Evolutionary conservation across 2,113 vertebrate genomes (phyloP).

Genomic region (Chionomys nivalis): DNA sequence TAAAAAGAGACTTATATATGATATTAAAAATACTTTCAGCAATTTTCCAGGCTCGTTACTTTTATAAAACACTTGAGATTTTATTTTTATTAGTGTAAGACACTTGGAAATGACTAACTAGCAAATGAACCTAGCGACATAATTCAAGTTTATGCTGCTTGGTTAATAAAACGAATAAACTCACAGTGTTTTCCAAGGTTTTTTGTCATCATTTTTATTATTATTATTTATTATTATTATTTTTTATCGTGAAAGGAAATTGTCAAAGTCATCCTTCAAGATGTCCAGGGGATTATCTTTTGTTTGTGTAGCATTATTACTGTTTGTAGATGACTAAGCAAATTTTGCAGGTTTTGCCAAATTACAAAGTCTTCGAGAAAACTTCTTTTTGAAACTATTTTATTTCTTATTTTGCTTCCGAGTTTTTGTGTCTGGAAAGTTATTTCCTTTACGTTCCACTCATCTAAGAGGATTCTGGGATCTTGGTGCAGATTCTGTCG

Average conservation of each 20-base stretch:
- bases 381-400: constrained; percentile 62
- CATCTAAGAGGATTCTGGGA: constrained; percentile 74
- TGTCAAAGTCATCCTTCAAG: constrained; percentile 69
- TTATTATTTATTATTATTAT: constrained; percentile 77
- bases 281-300: constrained; percentile 74
- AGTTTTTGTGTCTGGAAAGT: constrained; percentile 60
- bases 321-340: constrained; percentile 73
- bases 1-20: constrained; percentile 80
- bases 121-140: constrained; percentile 85
- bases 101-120: constrained; percentile 86
- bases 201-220: constrained; percentile 76
- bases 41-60: constrained; percentile 76
- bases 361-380: constrained; percentile 22
- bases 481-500: constrained; percentile 70
- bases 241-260: constrained; percentile 80
- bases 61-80: constrained; percentile 88
- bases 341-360: constrained; percentile 78
- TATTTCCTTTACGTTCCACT: constrained; percentile 77
- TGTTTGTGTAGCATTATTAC: constrained; percentile 75
- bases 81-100: constrained; percentile 86
- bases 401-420: constrained; percentile 62
- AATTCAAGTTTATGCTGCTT: constrained; percentile 86
- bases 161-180: constrained; percentile 87
- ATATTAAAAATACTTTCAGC: constrained; percentile 82
- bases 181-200: constrained; percentile 79